A percentile compares a stretch with the other conserved stretches of the same genome.
These are phyloP conservation scores for Notodonta dromedarius DNA, from an alignment of 2,888 invertebrate species.

Conservation along the genomic window DNA sequence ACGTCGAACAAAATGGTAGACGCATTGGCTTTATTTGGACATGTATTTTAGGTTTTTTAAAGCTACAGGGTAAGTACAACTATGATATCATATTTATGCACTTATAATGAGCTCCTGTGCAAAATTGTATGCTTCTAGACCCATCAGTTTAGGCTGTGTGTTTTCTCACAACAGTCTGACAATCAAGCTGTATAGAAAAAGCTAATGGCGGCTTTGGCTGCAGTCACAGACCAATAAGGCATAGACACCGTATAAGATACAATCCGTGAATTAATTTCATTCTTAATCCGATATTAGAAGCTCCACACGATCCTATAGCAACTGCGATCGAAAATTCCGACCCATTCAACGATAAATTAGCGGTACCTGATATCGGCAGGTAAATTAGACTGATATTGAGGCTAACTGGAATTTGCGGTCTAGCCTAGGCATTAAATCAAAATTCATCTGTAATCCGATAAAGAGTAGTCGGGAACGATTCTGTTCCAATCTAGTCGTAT, in stretches of 20 bases:
- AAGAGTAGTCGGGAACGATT: not conserved
- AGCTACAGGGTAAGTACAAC: too few relatives aligned
- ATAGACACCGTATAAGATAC: too few relatives aligned
- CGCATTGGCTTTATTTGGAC: not conserved
- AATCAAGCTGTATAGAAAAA: too few relatives aligned
- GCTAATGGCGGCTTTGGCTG: too few relatives aligned
- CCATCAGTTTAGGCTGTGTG: too few relatives aligned
- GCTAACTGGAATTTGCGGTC: constrained; percentile 29
- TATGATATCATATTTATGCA: too few relatives aligned
- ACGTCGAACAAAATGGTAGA: not conserved
- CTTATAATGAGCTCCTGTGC: too few relatives aligned
- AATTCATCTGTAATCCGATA: constrained; percentile 24
- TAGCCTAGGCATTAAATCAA: constrained; percentile 34
- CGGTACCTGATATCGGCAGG: constrained; percentile 24
- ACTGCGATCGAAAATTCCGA: constrained; percentile 27
- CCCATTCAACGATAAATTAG: constrained; percentile 29
- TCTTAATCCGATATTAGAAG: not conserved
- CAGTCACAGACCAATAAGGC: too few relatives aligned
- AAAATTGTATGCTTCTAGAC: too few relatives aligned
- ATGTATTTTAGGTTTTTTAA: too few relatives aligned
- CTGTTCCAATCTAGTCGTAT: not conserved
- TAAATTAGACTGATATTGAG: constrained; percentile 35
- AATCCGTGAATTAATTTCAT: too few relatives aligned
- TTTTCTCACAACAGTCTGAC: too few relatives aligned
- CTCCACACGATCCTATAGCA: not conserved